Evolutionary conservation across 2,888 invertebrate species (phyloP).

Genomic region (Drosophila phalerata): DNA sequence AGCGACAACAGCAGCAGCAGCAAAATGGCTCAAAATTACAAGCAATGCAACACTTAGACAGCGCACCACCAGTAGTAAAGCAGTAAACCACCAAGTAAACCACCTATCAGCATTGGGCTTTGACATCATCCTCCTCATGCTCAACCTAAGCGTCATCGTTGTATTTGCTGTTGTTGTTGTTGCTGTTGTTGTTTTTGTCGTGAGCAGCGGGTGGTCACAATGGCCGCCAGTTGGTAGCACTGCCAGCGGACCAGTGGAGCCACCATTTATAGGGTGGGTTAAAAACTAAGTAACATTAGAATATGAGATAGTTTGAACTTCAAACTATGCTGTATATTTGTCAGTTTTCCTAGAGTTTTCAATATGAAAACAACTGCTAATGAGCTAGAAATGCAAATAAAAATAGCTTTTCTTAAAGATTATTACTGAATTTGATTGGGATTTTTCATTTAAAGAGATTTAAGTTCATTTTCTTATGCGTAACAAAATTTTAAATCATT

Average conservation of each 20-base stretch:
- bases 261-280: neutral
- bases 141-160: neutral
- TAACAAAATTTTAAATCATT: too few species aligned
- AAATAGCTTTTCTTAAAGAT: too few species aligned
- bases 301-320: neutral
- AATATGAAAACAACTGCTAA: too few species aligned
- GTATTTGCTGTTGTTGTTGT: neutral
- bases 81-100: constrained; percentile 28
- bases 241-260: constrained; percentile 2
- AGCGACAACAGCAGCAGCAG: constrained; percentile 29
- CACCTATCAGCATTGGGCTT: constrained; percentile 64
- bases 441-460: too few species aligned
- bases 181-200: constrained; percentile 40
- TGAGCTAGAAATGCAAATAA: too few species aligned
- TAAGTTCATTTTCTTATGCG: too few species aligned
- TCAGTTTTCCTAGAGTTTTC: neutral
- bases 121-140: constrained; percentile 16
- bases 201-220: constrained; percentile 76
- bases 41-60: constrained; percentile 73
- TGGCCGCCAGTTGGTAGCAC: constrained; percentile 58
- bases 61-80: constrained; percentile 20
- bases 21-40: constrained; percentile 71
- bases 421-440: too few species aligned
- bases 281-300: neutral
- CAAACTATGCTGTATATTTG: neutral